phyloP scores from a whole-genome alignment of 1,140 invertebrate species.

The Amphibalanus amphitrite region DNA sequence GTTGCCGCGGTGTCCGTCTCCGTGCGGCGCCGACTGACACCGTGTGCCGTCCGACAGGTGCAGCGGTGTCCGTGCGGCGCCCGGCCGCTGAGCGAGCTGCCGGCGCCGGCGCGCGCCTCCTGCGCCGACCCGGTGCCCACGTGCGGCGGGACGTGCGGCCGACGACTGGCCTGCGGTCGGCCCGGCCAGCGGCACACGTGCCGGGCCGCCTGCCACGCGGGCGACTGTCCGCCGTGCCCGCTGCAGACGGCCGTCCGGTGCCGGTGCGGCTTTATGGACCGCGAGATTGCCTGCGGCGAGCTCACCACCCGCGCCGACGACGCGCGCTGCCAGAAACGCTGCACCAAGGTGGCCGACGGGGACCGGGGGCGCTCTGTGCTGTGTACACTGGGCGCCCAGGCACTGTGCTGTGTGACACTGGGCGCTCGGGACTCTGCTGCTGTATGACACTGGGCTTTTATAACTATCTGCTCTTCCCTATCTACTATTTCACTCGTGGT shows the following conservation, averaged over 20 bases:
- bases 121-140: constrained; percentile 74
- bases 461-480: too few species aligned
- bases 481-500: too few species aligned
- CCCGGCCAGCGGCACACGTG: constrained; percentile 55
- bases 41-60: not conserved
- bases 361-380: too few species aligned
- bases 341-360: constrained; percentile 51
- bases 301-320: constrained; percentile 47
- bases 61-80: not conserved
- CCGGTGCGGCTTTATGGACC: constrained; percentile 69
- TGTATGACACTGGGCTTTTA: too few species aligned
- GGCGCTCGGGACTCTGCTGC: too few species aligned
- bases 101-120: constrained; percentile 33
- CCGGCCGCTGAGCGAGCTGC: constrained; percentile 26
- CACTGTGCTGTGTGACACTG: too few species aligned
- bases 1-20: not conserved
- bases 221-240: constrained; percentile 62
- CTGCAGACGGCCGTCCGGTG: constrained; percentile 59
- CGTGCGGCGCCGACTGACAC: too few species aligned
- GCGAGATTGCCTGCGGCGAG: constrained; percentile 59
- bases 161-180: constrained; percentile 61
- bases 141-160: constrained; percentile 62
- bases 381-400: constrained; percentile 45
- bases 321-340: constrained; percentile 66
- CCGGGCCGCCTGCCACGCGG: constrained; percentile 52